Evolutionary conservation across 53 echinoderm and acorn worm species (phyloP), one percentile per base, ranked within the genome.

Genomic region (Pentamera pediparva): DNA sequence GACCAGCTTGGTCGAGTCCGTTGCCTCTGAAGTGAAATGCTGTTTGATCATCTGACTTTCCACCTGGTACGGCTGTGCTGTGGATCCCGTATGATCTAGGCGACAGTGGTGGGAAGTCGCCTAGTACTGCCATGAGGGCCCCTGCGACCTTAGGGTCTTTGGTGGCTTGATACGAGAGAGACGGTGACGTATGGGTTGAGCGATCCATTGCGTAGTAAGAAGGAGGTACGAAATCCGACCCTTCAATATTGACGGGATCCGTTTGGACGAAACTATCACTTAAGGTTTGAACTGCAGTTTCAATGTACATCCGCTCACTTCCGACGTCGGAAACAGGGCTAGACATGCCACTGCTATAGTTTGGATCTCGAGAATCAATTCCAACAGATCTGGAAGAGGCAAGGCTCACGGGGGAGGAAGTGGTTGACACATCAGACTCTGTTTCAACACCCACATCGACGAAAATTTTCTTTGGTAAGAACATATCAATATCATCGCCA

Each of bases 401-500:
- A 51, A 72, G 36, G 37, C 73, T 72, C 4, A 72, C 73, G 6
- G 86, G 86, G 25, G 92, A 92, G 2, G 92, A 89, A 0, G 92
- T 78, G 17, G 93, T 86, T 26, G 89, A 89, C 56, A 82, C 78
- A 48, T 95, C 96, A 11, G 90, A 87, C 56, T 91, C 91, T 0
- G 88, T 91, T 28, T 91, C 96, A 8, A 95, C 87, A 21, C 84
- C 91, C 21, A 87, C 80, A 54, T 72, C 73, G 20, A 72, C 73
- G 9, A 72, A 32, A 5, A 72, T 21, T 32, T 72, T 72, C 35
- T 19, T 72, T 1, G 73, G 54, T 35, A 54, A 49, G 22, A 54
- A 37, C 51, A 53, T 72, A 20, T 72, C 73, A 20, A 72, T 33
- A 19, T 51, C 52, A 6, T 54, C 73, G 15, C 73, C 73, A 20